Base-by-base conservation (phyloP, 2,113 vertebrate genomes). In the Caracal caracal region DNA sequence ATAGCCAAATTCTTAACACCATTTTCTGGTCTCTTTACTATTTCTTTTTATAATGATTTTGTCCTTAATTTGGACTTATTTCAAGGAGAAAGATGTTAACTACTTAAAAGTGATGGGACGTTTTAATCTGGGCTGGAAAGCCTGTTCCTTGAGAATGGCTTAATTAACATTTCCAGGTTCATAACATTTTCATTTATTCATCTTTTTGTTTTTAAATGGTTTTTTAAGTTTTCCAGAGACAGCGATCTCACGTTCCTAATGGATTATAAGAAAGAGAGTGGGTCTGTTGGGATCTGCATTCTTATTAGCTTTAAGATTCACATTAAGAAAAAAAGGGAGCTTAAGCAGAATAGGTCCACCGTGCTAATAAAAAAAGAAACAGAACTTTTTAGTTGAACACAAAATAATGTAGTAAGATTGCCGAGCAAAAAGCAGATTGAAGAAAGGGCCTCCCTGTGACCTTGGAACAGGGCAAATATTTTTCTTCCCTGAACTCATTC, bases 121-220 rank as follows among this genome's bases (percentile, higher is more conserved):
- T 97, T 98, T 98, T 98, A 98, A 98, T 98, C 97, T 86, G 97
- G 98, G 97, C 96, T 98, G 95, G 98, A 98, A 96, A 99, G 94
- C 70, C 98, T 98, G 96, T 98, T 98, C 97, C 97, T 97, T 97
- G 92, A 98, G 98, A 98, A 98, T 90, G 43, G 86, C 98, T 98
- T 98, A 98, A 98, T 98, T 99, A 98, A 99, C 98, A 98, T 98
- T 99, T 98, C 97, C 96, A 98, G 93, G 98, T 98, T 97, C 97
- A 97, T 98, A 98, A 99, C 98, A 98, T 99, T 99, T 99, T 98
- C 98, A 98, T 98, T 98, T 98, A 98, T 98, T 98, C 97, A 97
- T 97, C 98, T 98, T 98, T 98, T 98, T 98, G 98, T 98, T 98
- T 99, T 98, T 95, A 98, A 98, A 98, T 98, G 96, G 5, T 97